Conservation (phyloP, 2,888 invertebrate species). For the Cheilosia soror region DNA sequence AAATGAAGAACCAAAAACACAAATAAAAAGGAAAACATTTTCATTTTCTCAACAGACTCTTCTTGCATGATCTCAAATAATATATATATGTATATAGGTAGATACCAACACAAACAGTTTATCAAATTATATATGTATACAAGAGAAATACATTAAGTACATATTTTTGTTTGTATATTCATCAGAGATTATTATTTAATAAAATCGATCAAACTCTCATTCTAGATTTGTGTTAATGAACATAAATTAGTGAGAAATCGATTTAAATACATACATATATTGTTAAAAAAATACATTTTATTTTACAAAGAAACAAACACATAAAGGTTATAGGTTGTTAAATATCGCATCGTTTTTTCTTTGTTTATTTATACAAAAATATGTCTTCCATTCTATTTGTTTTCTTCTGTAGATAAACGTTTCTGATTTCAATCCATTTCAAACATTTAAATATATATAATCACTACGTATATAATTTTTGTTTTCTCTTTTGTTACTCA, state of each 20-base stretch:
- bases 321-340: conserved; percentile 6
- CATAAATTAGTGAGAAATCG: conserved; percentile 64
- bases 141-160: neutral
- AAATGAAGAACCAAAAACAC: conserved; percentile 20
- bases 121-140: neutral
- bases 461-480: conserved; percentile 23
- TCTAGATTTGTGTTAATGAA: conserved; percentile 58
- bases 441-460: conserved; percentile 63
- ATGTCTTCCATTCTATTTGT: conserved; percentile 46
- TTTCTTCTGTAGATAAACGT: conserved; percentile 46
- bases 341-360: conserved; percentile 35
- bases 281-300: conserved; percentile 1
- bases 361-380: conserved; percentile 64
- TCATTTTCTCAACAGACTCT: neutral
- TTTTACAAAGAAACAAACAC: conserved; percentile 5
- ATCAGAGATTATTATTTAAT: neutral
- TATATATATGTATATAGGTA: neutral
- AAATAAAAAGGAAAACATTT: conserved; percentile 7
- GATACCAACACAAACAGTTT: conserved; percentile 2
- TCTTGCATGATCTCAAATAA: neutral
- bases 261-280: conserved; percentile 22
- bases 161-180: neutral
- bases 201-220: conserved; percentile 40
- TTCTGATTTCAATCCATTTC: conserved; percentile 29
- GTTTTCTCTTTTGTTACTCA: conserved; percentile 49